phyloP scores from a whole-genome alignment of 2,113 vertebrate genomes.

The Vidua macroura region DNA sequence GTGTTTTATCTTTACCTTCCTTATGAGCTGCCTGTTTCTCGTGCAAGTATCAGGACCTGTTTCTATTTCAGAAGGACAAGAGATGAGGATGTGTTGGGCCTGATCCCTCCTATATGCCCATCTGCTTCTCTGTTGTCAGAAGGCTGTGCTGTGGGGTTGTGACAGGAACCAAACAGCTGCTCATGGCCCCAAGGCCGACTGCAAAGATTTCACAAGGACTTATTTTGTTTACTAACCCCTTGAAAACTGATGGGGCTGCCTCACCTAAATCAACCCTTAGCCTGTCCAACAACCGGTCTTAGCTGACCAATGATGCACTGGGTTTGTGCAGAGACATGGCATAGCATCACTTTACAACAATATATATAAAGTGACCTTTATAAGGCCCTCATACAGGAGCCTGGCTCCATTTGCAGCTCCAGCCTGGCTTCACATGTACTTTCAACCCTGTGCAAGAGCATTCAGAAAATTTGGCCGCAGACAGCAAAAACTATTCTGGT shows the following conservation, averaged over 20 bases:
- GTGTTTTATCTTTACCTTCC: background rate
- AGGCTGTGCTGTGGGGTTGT: background rate
- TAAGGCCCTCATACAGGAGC: background rate
- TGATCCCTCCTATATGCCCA: background rate
- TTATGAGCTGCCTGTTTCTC: background rate
- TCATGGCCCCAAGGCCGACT: rapidly evolving
- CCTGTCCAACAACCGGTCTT: background rate
- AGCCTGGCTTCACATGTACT: background rate
- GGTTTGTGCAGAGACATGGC: background rate
- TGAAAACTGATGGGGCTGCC: background rate
- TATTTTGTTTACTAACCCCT: background rate
- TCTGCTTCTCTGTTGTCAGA: background rate
- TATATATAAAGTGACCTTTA: background rate
- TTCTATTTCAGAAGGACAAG: background rate
- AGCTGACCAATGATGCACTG: background rate
- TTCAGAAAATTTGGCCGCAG: background rate
- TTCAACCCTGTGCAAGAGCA: rapidly evolving
- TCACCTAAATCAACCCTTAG: background rate
- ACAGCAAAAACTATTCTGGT: background rate
- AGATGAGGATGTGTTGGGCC: background rate
- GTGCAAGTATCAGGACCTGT: background rate
- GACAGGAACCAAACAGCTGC: background rate
- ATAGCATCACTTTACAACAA: background rate
- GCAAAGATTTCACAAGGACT: background rate
- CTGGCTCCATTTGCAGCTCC: background rate